These are phyloP conservation scores for Alsophila aescularia DNA, from an alignment of 2,888 invertebrate species.

Conservation along the genomic window DNA sequence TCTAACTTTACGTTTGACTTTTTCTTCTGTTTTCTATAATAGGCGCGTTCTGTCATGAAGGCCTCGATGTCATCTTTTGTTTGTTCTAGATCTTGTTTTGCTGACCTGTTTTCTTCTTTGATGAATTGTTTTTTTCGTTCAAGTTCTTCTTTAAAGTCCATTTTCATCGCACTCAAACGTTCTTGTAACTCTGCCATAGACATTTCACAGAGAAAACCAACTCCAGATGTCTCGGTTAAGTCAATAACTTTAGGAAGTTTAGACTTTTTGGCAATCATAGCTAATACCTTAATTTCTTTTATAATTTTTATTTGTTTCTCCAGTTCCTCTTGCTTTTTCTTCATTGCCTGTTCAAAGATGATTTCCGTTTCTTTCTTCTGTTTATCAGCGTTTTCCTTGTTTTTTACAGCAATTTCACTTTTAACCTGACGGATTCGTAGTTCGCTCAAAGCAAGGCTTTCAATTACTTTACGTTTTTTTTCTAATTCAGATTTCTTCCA, in stretches of 20 bases:
- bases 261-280: constrained; percentile 78
- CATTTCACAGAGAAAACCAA: constrained; percentile 87
- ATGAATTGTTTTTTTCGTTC: constrained; percentile 76
- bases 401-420: constrained; percentile 54
- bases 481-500: constrained; percentile 78
- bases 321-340: constrained; percentile 76
- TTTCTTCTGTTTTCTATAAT: constrained; percentile 56
- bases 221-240: constrained; percentile 83
- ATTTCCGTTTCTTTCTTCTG: constrained; percentile 64
- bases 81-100: constrained; percentile 75
- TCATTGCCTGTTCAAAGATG: constrained; percentile 64
- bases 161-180: constrained; percentile 76
- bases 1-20: constrained; percentile 45
- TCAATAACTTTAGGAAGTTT: constrained; percentile 82
- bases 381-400: constrained; percentile 61
- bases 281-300: constrained; percentile 79
- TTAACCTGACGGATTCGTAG: constrained; percentile 62
- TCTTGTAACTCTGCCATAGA: constrained; percentile 86
- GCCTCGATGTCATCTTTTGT: constrained; percentile 72
- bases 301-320: constrained; percentile 77
- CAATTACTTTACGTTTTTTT: constrained; percentile 75
- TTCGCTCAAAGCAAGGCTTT: constrained; percentile 66
- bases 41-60: constrained; percentile 62
- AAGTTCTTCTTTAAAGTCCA: constrained; percentile 80
- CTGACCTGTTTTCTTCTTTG: constrained; percentile 66